Conservation (phyloP, 2,113 vertebrate genomes). For the Lagenorhynchus albirostris region DNA sequence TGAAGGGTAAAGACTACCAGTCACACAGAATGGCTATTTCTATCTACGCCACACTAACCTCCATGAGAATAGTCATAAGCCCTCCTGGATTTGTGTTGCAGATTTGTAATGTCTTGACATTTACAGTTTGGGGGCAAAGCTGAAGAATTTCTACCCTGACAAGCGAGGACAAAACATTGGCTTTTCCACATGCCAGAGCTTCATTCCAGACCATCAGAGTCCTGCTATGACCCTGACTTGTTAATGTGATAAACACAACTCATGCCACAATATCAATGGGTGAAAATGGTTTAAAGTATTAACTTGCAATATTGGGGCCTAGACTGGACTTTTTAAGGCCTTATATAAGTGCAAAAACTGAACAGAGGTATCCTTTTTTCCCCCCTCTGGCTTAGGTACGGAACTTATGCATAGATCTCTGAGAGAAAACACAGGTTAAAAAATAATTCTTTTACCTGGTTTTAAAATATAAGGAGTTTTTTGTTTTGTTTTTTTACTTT, state of each 20-base stretch:
- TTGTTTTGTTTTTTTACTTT: neutral
- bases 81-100: neutral
- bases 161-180: neutral
- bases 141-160: slow-evolving; percentile 3
- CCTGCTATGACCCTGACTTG: neutral
- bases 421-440: neutral
- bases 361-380: neutral
- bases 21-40: neutral
- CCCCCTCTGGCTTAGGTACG: neutral
- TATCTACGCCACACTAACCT: neutral
- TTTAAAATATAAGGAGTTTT: neutral
- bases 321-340: neutral
- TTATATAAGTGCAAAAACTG: slow-evolving; percentile 26
- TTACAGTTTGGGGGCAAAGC: neutral
- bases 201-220: neutral
- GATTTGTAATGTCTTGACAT: neutral
- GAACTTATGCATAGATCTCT: neutral
- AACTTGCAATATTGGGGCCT: neutral
- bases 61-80: neutral
- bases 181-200: neutral
- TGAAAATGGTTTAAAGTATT: neutral
- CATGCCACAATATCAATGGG: neutral
- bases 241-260: neutral
- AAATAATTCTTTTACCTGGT: neutral
- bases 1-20: neutral